Conservation (phyloP, 2,797 vertebrate genomes). For the Etheostoma nigrum region DNA sequence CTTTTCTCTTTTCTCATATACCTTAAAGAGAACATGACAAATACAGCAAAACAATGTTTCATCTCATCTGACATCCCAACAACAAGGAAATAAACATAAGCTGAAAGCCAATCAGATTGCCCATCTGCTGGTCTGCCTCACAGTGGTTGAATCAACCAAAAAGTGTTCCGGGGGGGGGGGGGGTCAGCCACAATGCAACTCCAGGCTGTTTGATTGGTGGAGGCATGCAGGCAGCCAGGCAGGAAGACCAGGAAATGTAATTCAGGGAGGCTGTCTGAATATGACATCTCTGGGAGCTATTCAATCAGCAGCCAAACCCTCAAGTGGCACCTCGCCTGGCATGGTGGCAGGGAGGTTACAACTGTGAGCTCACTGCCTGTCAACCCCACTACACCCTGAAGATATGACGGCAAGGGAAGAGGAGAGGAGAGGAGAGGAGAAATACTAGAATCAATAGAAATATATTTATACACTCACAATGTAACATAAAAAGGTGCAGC, state of each 20-base stretch:
- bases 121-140: conserved; percentile 76
- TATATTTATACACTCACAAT: conserved; percentile 48
- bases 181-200: conserved; percentile 60
- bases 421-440: not conserved
- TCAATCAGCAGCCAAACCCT: conserved; percentile 82
- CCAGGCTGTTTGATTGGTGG: conserved; percentile 69
- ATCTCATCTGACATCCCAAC: conserved; percentile 76
- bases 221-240: conserved; percentile 75
- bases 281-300: conserved; percentile 82
- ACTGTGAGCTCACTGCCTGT: conserved; percentile 82
- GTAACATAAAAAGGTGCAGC: conserved; percentile 42
- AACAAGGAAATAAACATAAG: conserved; percentile 79
- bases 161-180: conserved; percentile 14
- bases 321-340: conserved; percentile 79
- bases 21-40: conserved; percentile 69
- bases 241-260: conserved; percentile 82
- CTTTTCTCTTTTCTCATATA: conserved; percentile 68
- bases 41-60: conserved; percentile 69
- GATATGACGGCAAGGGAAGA: conserved; percentile 25
- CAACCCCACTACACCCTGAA: conserved; percentile 70
- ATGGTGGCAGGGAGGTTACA: conserved; percentile 80
- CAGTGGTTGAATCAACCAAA: conserved; percentile 61
- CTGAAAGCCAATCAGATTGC: conserved; percentile 80
- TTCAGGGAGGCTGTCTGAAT: conserved; percentile 80
- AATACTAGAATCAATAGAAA: conserved; percentile 41